Percentiles rank a stretch among this genome's conserved stretches.
Evolutionary conservation across 2,797 vertebrate genomes (phyloP).

Genomic region (Tamandua tetradactyla): DNA sequence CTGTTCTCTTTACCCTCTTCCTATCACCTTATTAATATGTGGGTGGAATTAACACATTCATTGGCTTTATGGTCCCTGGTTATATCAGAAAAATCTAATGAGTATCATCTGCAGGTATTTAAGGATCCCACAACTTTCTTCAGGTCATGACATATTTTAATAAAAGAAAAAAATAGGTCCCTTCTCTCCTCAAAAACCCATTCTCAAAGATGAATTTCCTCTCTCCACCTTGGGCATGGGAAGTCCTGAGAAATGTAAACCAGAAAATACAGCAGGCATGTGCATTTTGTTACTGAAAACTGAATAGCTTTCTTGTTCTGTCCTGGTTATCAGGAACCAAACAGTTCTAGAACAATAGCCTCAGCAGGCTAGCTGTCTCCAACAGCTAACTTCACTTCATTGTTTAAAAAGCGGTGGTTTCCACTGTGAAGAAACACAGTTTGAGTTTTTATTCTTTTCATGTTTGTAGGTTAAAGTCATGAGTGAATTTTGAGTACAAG

Average conservation of each 20-base stretch:
- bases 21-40: conserved; percentile 10
- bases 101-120: neutral
- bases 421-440: conserved; percentile 52
- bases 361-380: neutral
- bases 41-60: neutral
- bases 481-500: conserved; percentile 24
- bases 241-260: neutral
- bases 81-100: neutral
- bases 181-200: neutral
- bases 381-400: neutral
- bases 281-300: neutral
- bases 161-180: neutral
- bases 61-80: neutral
- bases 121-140: neutral
- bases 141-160: neutral
- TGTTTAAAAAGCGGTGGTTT: conserved; percentile 73
- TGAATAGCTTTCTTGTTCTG: conserved; percentile 64
- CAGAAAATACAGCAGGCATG: neutral
- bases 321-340: neutral
- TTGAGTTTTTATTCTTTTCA: conserved; percentile 41
- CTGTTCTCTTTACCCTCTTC: neutral
- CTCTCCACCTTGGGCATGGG: neutral
- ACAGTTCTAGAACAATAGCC: conserved; percentile 16
- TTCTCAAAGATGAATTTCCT: conserved; percentile 47
- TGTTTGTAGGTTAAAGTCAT: neutral